Evolutionary conservation across 2,113 vertebrate genomes (phyloP).

Genomic region (Narcine bancroftii): DNA sequence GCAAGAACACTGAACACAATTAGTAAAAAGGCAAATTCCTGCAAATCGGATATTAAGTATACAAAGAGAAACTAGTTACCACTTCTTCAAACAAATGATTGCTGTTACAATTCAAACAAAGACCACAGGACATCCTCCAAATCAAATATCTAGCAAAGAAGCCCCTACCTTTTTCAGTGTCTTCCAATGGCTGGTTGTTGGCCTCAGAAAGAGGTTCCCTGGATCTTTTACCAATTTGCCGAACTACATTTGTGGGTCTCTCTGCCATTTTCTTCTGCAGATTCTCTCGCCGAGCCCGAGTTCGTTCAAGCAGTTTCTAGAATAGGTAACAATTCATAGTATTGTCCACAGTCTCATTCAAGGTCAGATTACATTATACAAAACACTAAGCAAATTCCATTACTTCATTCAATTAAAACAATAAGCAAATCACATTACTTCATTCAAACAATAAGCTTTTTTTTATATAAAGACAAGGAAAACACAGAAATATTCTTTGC

Average conservation of each 20-base stretch:
- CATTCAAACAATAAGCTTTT: too few relatives aligned
- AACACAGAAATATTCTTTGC: neutral
- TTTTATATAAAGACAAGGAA: too few relatives aligned
- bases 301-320: constrained; percentile 91
- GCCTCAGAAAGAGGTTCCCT: constrained; percentile 78
- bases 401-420: constrained; percentile 23
- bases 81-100: neutral
- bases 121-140: neutral
- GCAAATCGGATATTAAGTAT: neutral
- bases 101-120: neutral
- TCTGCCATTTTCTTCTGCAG: constrained; percentile 91
- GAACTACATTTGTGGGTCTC: constrained; percentile 58
- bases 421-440: constrained; percentile 12
- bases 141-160: neutral
- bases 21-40: neutral
- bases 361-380: constrained; percentile 3
- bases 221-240: constrained; percentile 61
- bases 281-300: constrained; percentile 87
- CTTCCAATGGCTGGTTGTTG: constrained; percentile 56
- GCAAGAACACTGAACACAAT: too few relatives aligned
- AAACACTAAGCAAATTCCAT: constrained; percentile 38
- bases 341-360: constrained; percentile 1
- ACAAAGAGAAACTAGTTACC: neutral
- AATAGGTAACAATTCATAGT: constrained; percentile 29
- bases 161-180: constrained; percentile 61